These are phyloP conservation scores for Xenopus petersii DNA, from an alignment of 2,797 vertebrate species.

Conservation along the genomic window DNA sequence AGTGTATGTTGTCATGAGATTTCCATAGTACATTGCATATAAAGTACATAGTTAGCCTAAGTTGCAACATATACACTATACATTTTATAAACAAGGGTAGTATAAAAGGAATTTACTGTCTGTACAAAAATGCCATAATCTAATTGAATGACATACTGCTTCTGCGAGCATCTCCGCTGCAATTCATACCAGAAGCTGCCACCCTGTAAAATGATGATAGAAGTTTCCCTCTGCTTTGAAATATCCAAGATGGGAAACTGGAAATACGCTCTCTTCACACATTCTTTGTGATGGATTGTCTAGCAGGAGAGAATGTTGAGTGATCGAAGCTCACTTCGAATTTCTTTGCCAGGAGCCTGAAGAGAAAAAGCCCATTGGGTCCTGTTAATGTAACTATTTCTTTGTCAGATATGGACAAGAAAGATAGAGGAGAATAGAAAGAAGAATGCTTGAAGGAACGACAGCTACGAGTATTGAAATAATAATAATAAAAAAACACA, in stretches of 20 bases:
- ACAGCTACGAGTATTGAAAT: conserved; percentile 44
- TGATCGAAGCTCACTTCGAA: conserved; percentile 51
- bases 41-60: neutral
- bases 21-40: neutral
- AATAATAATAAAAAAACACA: conserved; percentile 34
- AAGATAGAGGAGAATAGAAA: conserved; percentile 24
- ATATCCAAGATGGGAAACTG: conserved; percentile 39
- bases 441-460: conserved; percentile 20
- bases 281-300: conserved; percentile 44
- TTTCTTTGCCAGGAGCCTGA: conserved; percentile 48
- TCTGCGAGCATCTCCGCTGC: conserved; percentile 20
- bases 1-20: no score
- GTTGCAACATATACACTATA: neutral
- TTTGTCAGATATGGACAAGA: conserved; percentile 35
- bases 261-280: conserved; percentile 43
- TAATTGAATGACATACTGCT: conserved; percentile 24
- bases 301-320: conserved; percentile 42
- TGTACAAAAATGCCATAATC: conserved; percentile 19
- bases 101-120: conserved; percentile 14
- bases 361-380: conserved; percentile 43
- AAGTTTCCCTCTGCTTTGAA: conserved; percentile 44
- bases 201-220: conserved; percentile 44
- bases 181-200: conserved; percentile 14
- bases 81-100: neutral
- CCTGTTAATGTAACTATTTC: conserved; percentile 51